Percentiles rank a stretch among this genome's conserved stretches.
Conservation (phyloP, 2,888 invertebrate genomes). For the Pollenia griseotomentosa region DNA sequence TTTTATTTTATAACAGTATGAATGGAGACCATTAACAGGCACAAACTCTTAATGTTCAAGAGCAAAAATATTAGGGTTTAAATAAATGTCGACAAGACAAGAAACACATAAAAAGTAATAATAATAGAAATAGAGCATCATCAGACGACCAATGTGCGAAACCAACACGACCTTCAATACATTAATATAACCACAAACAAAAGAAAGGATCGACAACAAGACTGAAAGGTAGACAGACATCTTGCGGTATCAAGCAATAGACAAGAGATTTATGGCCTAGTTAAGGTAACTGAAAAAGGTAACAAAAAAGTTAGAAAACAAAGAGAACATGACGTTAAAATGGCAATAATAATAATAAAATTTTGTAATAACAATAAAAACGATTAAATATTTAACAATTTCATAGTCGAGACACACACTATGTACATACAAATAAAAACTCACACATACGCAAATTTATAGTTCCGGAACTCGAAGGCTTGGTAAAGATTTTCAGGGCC, state of each 20-base stretch:
- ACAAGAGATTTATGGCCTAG: constrained; percentile 19
- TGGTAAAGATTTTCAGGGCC: too few species aligned
- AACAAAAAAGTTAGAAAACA: constrained; percentile 2
- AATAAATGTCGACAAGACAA: constrained; percentile 51
- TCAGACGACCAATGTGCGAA: not conserved
- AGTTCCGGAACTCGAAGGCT: too few species aligned
- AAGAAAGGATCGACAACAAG: not conserved
- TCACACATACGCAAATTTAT: not conserved
- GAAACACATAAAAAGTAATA: constrained; percentile 1
- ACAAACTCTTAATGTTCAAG: not conserved
- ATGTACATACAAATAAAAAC: not conserved
- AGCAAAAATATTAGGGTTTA: constrained; percentile 8
- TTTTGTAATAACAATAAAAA: constrained; percentile 69
- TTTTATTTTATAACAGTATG: constrained; percentile 56
- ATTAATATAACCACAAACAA: constrained; percentile 24
- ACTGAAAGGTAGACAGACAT: not conserved
- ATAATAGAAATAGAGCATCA: constrained; percentile 18
- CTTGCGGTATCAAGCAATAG: not conserved
- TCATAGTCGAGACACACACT: constrained; percentile 25
- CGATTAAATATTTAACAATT: constrained; percentile 68
- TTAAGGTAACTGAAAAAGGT: constrained; percentile 19
- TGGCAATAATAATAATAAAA: constrained; percentile 65
- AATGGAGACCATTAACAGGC: not conserved
- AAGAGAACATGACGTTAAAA: constrained; percentile 22
- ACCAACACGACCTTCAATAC: constrained; percentile 1